Evolutionary conservation across 1,140 invertebrate species (phyloP).

Genomic region (Pygmarrhopalites habei): DNA sequence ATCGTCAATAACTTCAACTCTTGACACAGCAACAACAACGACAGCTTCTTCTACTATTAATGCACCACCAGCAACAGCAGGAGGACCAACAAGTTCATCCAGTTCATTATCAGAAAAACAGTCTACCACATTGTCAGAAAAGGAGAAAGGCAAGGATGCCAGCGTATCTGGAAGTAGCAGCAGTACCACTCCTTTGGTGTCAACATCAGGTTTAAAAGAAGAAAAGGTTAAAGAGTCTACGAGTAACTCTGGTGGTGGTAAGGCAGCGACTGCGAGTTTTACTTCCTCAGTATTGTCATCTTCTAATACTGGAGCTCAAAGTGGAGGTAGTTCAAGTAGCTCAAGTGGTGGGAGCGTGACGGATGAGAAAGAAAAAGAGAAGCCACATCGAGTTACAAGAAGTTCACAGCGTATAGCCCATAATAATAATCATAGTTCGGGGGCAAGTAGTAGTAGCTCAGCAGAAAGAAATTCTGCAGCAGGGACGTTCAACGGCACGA

Average conservation of each 20-base stretch:
- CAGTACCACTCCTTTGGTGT: not conserved
- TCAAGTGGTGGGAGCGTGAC: slow-evolving; percentile 2
- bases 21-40: not conserved
- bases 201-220: not conserved
- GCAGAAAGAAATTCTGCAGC: slow-evolving; percentile 27
- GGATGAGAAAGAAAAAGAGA: slow-evolving; percentile 27
- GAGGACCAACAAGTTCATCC: not conserved
- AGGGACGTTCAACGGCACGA: no score
- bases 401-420: slow-evolving; percentile 43
- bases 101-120: not conserved
- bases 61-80: not conserved
- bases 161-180: not conserved
- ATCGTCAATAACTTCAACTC: not conserved
- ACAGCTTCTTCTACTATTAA: not conserved
- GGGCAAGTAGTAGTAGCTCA: slow-evolving; percentile 4
- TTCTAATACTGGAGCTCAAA: not conserved
- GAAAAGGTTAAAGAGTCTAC: not conserved
- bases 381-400: slow-evolving; percentile 41
- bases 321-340: slow-evolving; percentile 56
- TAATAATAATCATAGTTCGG: not conserved
- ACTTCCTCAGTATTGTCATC: slow-evolving; percentile 2
- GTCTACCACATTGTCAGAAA: no score
- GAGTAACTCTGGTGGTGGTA: not conserved
- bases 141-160: no score
- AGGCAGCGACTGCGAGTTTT: not conserved